phyloP scores from a whole-genome alignment of 2,888 invertebrate genomes.

The Stegana nigrithorax region DNA sequence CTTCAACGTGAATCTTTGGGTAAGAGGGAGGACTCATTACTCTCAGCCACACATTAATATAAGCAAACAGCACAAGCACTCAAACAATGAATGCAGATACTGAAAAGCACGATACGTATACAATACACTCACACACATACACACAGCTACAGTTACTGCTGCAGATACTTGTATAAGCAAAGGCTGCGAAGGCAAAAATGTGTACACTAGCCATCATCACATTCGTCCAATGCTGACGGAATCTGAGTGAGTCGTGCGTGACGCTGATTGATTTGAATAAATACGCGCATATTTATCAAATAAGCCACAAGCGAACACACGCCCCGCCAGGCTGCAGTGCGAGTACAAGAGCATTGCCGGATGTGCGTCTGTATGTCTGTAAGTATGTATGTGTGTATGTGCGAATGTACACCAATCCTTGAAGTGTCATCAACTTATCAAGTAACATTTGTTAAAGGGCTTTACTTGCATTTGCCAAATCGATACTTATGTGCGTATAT shows the following conservation, averaged over 20 bases:
- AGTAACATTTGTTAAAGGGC: conserved; percentile 38
- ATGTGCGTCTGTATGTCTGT: conserved; percentile 14
- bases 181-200: too few species aligned
- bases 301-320: conserved; percentile 46
- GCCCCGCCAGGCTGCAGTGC: conserved; percentile 14
- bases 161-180: not conserved
- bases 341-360: conserved; percentile 10
- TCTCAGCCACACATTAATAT: conserved; percentile 56
- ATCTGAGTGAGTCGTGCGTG: conserved; percentile 16
- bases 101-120: conserved; percentile 27
- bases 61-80: too few species aligned
- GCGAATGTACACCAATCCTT: conserved; percentile 24
- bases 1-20: not conserved
- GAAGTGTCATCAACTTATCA: conserved; percentile 60
- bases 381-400: conserved; percentile 16
- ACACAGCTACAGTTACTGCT: not conserved
- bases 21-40: conserved; percentile 41
- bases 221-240: conserved; percentile 24
- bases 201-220: conserved; percentile 7
- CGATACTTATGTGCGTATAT: not conserved
- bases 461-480: too few species aligned
- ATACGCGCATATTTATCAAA: conserved; percentile 59
- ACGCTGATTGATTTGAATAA: conserved; percentile 63
- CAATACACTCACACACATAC: not conserved
- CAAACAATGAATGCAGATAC: conserved; percentile 29